Percentiles rank a stretch among this genome's conserved stretches.
These are phyloP conservation scores for Eclectus roratus DNA, from an alignment of 2,113 vertebrate species.

Conservation along the genomic window DNA sequence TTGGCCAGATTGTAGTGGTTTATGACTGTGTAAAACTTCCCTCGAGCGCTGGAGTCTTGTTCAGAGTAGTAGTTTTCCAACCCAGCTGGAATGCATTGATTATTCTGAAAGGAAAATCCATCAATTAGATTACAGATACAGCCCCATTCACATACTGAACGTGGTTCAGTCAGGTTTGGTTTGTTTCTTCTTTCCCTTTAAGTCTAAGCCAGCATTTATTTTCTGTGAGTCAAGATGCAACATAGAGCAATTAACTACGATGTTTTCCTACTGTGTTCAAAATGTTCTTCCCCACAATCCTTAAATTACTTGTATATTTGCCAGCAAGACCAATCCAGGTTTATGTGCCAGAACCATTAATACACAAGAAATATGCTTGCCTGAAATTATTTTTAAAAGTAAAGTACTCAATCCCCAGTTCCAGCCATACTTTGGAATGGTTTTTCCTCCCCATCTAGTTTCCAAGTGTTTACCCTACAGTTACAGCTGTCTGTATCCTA, in stretches of 20 bases:
- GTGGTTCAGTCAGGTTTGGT: background rate
- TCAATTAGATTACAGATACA: background rate
- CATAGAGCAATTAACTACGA: background rate
- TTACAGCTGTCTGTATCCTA: background rate
- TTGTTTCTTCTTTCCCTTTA: background rate
- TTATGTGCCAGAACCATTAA: background rate
- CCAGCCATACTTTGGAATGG: background rate
- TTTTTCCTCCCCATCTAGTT: background rate
- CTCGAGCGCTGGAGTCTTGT: slow-evolving; percentile 85
- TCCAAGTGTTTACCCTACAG: background rate
- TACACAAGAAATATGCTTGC: background rate
- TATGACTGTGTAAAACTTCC: slow-evolving; percentile 92
- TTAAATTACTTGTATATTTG: background rate
- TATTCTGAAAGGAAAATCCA: slow-evolving; percentile 79
- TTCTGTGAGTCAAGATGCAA: background rate
- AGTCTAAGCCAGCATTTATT: background rate
- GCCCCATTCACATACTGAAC: background rate
- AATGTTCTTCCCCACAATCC: background rate
- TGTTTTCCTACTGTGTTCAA: background rate
- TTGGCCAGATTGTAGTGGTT: slow-evolving; percentile 96
- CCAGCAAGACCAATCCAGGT: background rate
- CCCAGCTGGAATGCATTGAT: slow-evolving; percentile 90
- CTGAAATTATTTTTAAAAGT: background rate
- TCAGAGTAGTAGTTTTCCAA: slow-evolving; percentile 90
- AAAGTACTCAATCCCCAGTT: background rate